Percentiles rank a stretch among this genome's conserved stretches.
Evolutionary conservation across 2,113 vertebrate genomes (phyloP).

Genomic region (Megaceryle torquata): DNA sequence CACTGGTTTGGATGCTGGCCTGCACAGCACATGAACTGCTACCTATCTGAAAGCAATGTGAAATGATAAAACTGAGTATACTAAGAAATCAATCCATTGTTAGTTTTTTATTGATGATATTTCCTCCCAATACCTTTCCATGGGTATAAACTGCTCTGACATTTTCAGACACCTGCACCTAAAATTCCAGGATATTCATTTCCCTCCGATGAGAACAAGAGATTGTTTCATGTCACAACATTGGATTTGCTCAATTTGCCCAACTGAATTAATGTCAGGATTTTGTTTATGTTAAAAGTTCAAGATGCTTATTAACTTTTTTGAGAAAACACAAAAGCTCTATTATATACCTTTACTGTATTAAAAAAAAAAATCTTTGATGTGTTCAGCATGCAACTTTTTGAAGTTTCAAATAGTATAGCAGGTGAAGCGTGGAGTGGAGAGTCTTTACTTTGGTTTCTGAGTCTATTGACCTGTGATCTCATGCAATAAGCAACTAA

Average conservation of each 20-base stretch:
- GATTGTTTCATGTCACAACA: slow-evolving; percentile 55
- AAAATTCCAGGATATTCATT: not conserved
- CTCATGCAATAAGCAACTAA: slow-evolving; percentile 35
- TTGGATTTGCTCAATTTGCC: slow-evolving; percentile 40
- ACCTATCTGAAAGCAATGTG: not conserved
- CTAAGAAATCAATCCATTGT: not conserved
- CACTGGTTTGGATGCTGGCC: accelerated
- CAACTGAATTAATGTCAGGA: slow-evolving; percentile 38
- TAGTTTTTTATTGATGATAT: not conserved
- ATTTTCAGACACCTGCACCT: not conserved
- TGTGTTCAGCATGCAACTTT: slow-evolving; percentile 41
- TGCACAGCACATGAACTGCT: not conserved
- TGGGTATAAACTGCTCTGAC: not conserved
- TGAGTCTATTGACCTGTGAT: slow-evolving; percentile 41
- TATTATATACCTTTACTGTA: slow-evolving; percentile 60
- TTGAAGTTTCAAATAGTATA: slow-evolving; percentile 63
- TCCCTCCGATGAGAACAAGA: slow-evolving; percentile 39
- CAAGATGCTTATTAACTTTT: slow-evolving; percentile 70
- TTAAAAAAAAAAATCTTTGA: slow-evolving; percentile 69
- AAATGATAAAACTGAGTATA: not conserved
- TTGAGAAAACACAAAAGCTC: slow-evolving; percentile 64
- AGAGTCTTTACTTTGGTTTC: slow-evolving; percentile 1
- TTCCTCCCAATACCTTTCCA: not conserved
- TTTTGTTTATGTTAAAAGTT: slow-evolving; percentile 65
- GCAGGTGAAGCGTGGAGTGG: slow-evolving; percentile 41